Evolutionary conservation across 2,113 vertebrate genomes (phyloP).

Genomic region (Passer domesticus): DNA sequence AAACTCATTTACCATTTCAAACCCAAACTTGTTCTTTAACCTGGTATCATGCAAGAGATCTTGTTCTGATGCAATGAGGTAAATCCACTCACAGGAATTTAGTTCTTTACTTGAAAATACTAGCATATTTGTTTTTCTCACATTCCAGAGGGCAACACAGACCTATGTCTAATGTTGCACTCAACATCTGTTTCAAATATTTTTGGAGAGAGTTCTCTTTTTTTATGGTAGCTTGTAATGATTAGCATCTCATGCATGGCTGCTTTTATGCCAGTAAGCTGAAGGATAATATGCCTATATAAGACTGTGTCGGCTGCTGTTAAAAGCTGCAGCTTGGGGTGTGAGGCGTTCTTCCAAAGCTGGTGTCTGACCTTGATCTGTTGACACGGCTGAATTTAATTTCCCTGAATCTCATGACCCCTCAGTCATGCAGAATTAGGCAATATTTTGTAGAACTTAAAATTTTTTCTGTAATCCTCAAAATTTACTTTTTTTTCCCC

Average conservation of each 20-base stretch:
- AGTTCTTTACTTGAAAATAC: not conserved
- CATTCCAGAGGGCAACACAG: not conserved
- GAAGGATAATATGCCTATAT: not conserved
- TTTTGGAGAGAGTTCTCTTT: not conserved
- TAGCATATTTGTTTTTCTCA: not conserved
- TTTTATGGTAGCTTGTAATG: not conserved
- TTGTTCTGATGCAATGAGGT: not conserved
- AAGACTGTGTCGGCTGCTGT: not conserved
- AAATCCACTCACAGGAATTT: not conserved
- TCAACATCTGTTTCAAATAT: not conserved
- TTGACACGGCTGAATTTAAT: not conserved
- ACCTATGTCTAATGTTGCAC: not conserved
- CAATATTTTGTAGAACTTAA: not conserved
- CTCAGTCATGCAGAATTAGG: not conserved
- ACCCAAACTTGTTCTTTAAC: not conserved
- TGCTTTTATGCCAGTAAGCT: not conserved
- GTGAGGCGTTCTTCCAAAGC: not conserved
- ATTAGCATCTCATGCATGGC: not conserved
- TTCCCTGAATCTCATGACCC: not conserved
- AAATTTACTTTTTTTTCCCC: not conserved
- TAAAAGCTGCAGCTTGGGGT: not conserved
- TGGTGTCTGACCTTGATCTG: not conserved
- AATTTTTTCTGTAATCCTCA: fast-evolving
- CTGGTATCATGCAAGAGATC: not conserved
- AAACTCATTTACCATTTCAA: not conserved